These are phyloP conservation scores for Bombus polaris DNA, from an alignment of 1,140 invertebrate genomes.

Conservation along the genomic window DNA sequence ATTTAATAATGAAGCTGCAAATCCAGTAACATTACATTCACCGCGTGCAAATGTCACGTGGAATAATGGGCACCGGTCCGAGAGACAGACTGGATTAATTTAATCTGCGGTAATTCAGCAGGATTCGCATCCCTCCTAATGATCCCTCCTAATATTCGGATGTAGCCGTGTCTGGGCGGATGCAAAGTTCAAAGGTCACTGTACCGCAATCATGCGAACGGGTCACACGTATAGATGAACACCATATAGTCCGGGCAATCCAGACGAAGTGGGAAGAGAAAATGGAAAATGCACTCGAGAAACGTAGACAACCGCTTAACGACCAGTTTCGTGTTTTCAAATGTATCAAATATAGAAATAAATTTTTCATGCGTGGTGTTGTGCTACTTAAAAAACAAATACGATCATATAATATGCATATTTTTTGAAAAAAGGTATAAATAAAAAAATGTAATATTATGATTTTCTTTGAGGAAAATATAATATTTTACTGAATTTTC, in stretches of 20 bases:
- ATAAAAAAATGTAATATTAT: no score
- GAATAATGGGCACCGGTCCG: slow-evolving; percentile 35
- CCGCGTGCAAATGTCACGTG: neutral
- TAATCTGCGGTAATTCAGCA: slow-evolving; percentile 35
- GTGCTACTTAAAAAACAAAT: neutral
- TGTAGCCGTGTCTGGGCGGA: slow-evolving; percentile 47
- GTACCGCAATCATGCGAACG: slow-evolving; percentile 56
- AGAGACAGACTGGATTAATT: slow-evolving; percentile 56
- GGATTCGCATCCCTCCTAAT: slow-evolving; percentile 52
- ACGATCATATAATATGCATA: no score
- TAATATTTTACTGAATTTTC: neutral
- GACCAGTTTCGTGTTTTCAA: neutral
- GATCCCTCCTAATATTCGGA: slow-evolving; percentile 59
- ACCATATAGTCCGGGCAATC: neutral
- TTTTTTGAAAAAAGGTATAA: no score
- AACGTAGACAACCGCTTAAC: neutral
- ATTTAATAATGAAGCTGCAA: neutral
- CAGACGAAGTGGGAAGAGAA: slow-evolving; percentile 30
- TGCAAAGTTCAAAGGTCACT: slow-evolving; percentile 63
- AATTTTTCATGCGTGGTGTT: neutral
- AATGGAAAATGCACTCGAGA: slow-evolving; percentile 18
- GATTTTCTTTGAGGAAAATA: neutral
- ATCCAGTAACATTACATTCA: neutral
- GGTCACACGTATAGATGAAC: slow-evolving; percentile 46
- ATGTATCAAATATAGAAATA: neutral